A percentile compares a stretch with the other conserved stretches of the same genome.
Conservation (phyloP, 64 coral and sea anemone species). For the Trachythela sp. region DNA sequence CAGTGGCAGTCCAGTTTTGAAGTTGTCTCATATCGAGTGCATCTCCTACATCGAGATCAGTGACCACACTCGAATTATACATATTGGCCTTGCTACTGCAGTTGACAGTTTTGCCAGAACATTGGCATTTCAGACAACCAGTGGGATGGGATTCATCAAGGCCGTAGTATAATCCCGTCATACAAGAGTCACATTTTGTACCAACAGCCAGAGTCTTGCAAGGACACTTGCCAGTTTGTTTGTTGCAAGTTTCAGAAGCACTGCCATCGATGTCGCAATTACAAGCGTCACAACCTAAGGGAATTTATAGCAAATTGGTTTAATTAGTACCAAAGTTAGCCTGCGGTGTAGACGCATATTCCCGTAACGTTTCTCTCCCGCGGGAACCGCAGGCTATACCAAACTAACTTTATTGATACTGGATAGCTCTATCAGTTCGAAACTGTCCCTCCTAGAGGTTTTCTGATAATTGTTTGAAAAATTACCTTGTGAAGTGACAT, state of each 20-base stretch:
- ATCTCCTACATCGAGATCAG: constrained; percentile 11
- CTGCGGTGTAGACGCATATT: too few relatives aligned
- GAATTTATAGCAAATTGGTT: not conserved
- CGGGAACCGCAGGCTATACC: too few relatives aligned
- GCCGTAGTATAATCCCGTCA: constrained; percentile 61
- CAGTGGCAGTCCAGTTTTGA: not conserved
- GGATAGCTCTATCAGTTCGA: too few relatives aligned
- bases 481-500: not conserved
- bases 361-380: too few relatives aligned
- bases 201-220: constrained; percentile 55
- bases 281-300: constrained; percentile 73
- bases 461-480: too few relatives aligned
- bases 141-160: constrained; percentile 56
- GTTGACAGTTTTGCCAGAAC: constrained; percentile 65
- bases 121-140: constrained; percentile 83
- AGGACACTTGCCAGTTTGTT: constrained; percentile 65
- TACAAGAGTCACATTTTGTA: constrained; percentile 55
- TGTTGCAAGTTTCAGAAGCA: constrained; percentile 51
- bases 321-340: not conserved
- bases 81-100: constrained; percentile 52
- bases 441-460: too few relatives aligned
- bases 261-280: constrained; percentile 68
- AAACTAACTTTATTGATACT: too few relatives aligned
- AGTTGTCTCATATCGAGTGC: not conserved
- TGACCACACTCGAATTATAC: constrained; percentile 24